Percentiles rank a stretch among this genome's conserved stretches.
Evolutionary conservation across 2,797 vertebrate genomes (phyloP).

Genomic region (Discoglossus pictus): DNA sequence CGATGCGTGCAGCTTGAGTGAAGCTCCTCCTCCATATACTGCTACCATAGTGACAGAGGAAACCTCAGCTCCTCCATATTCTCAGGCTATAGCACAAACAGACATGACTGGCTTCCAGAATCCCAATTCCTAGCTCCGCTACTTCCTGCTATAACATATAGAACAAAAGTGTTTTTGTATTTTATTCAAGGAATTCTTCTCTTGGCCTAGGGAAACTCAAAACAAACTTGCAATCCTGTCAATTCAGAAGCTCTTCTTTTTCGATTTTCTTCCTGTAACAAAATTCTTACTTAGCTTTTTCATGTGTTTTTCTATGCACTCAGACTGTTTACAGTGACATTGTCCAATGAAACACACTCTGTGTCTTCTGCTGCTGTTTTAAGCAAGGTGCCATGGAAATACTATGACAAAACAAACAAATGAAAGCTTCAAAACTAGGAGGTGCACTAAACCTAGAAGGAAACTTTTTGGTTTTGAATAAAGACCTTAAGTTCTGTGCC

Average conservation of each 20-base stretch:
- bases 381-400: background rate
- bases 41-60: conserved; percentile 55
- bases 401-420: background rate
- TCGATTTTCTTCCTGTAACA: background rate
- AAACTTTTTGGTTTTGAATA: no score
- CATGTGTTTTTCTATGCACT: conserved; percentile 25
- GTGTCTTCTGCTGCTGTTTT: conserved; percentile 9
- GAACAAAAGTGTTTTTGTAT: conserved; percentile 9
- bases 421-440: no score
- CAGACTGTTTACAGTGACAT: conserved; percentile 15
- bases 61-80: conserved; percentile 53
- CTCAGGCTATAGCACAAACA: conserved; percentile 57
- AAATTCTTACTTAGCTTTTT: background rate
- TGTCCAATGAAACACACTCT: background rate
- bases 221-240: background rate
- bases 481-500: no score
- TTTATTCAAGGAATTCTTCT: conserved; percentile 11
- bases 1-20: conserved; percentile 64
- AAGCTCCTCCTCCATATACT: conserved; percentile 81
- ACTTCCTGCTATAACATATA: background rate
- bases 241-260: background rate
- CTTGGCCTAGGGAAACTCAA: background rate
- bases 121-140: conserved; percentile 14
- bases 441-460: background rate
- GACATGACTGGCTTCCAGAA: conserved; percentile 11